Percentiles rank a stretch among this genome's conserved stretches.
These are phyloP conservation scores for Cremastinae sp. DNA, from an alignment of 2,888 invertebrate genomes.

Conservation along the genomic window DNA sequence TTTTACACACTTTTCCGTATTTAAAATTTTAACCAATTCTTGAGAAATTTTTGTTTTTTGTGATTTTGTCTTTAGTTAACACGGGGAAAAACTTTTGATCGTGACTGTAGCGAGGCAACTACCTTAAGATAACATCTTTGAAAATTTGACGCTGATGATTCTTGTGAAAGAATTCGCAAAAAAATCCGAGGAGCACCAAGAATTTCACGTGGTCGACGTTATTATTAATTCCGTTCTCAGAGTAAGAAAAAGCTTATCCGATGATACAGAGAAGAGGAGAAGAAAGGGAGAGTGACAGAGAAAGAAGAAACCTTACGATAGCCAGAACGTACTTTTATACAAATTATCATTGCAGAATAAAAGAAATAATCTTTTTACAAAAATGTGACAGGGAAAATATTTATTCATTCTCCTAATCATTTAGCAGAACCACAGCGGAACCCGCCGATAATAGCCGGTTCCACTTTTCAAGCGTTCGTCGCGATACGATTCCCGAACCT, in stretches of 20 bases:
- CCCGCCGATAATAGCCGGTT: too few species aligned
- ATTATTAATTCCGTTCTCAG: constrained; percentile 66
- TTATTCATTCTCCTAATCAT: background rate
- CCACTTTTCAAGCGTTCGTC: too few species aligned
- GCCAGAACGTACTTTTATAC: constrained; percentile 76
- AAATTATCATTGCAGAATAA: constrained; percentile 73
- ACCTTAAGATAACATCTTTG: too few species aligned
- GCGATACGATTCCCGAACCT: too few species aligned
- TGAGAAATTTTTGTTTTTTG: too few species aligned
- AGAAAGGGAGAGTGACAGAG: background rate
- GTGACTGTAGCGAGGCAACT: too few species aligned
- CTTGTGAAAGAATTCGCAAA: background rate
- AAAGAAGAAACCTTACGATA: constrained; percentile 40
- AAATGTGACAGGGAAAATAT: constrained; percentile 34
- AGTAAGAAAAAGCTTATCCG: constrained; percentile 68
- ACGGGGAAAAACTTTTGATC: too few species aligned
- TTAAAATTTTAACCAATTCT: too few species aligned
- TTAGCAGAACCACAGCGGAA: too few species aligned
- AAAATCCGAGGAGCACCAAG: constrained; percentile 51
- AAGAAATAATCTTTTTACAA: constrained; percentile 74
- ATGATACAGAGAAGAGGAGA: constrained; percentile 28
- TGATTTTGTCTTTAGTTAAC: too few species aligned
- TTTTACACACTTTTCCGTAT: too few species aligned
- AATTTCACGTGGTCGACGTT: constrained; percentile 42
- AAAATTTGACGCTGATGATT: background rate